Evolutionary conservation across 2,113 vertebrate species (phyloP), one percentile per base, ranked within the genome.

Genomic region (Clarias gariepinus): DNA sequence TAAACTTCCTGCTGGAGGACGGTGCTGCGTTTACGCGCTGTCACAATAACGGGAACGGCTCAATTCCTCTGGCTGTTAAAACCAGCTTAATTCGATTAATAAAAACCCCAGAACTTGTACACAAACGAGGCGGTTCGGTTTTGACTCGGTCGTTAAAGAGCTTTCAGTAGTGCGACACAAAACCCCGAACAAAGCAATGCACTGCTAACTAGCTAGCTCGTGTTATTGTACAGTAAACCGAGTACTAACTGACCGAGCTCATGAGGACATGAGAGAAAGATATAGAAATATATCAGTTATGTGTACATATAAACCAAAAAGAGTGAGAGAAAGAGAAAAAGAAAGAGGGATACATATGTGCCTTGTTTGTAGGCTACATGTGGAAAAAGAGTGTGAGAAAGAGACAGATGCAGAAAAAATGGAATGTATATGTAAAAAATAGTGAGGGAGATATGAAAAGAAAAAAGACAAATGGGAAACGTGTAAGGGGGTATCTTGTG

Each of bases 1-100:
- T 84, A 87, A 87, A 88, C 92, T 92, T 92, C 86, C 91, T 91
- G 90, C 91, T 86, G 71, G 61, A 73, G 84, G 36, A 77, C 86
- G 73, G 84, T 36, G 77, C 47, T 55, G 66, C n/a, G 78, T 83
- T 88, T 89, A 78, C 79, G 86, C 58, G 76, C 79, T 73, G 78
- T 80, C 83, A 77, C 13, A 85, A 47, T 85, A 85, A 78, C 74
- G 84, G 73, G 57, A 66, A 57, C 0, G 78, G 5, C 18, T 21
- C 8, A 1, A 2, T 12, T 58, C 36, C 4, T 4, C 4, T 36
- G 1, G 1, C 13, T 6, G n/a, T 36, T 60, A 33, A 60, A 47
- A 80, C 9, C 21, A 2, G 8, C 21, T 60, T 1, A 21, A 3
- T 58, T 9, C 10, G n/a, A 30, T 57, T 57, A 57, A 8, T 11